Evolutionary conservation across 2,888 invertebrate genomes (phyloP).

Genomic region (Heliconius hortense): DNA sequence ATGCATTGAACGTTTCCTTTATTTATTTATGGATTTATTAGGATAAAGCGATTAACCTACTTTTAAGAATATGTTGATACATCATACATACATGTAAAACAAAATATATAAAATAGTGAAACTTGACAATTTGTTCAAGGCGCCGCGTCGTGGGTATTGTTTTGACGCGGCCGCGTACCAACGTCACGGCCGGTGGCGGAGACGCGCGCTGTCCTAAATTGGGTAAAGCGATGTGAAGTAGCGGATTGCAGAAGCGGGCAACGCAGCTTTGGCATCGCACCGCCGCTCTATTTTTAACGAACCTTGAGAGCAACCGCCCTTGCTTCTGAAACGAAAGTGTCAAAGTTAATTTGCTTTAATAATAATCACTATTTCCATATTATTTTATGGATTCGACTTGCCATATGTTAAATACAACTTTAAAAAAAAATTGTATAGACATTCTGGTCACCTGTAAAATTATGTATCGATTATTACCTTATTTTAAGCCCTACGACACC

Average conservation of each 20-base stretch:
- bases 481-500: constrained; percentile 5
- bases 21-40: constrained; percentile 1
- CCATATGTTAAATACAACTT: not conserved
- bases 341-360: constrained; percentile 47
- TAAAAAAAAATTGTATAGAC: not conserved
- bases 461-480: constrained; percentile 1
- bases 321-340: constrained; percentile 65
- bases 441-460: not conserved
- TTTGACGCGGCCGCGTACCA: constrained; percentile 39
- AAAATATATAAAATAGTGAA: constrained; percentile 1
- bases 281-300: constrained; percentile 78
- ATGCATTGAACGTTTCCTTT: not conserved
- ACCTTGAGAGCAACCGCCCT: constrained; percentile 80
- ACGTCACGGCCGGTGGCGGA: constrained; percentile 44
- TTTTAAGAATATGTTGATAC: not conserved
- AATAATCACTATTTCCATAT: not conserved
- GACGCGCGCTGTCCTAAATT: constrained; percentile 55
- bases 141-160: constrained; percentile 29
- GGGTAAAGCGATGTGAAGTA: constrained; percentile 56
- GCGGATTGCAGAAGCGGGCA: constrained; percentile 58
- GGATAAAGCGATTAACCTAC: not conserved
- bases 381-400: not conserved
- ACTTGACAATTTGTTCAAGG: constrained; percentile 13
- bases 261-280: constrained; percentile 76
- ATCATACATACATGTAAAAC: not conserved